Percentiles rank a stretch among this genome's conserved stretches.
phyloP scores from a whole-genome alignment of 2,113 vertebrate species.

The Gobio gobio region DNA sequence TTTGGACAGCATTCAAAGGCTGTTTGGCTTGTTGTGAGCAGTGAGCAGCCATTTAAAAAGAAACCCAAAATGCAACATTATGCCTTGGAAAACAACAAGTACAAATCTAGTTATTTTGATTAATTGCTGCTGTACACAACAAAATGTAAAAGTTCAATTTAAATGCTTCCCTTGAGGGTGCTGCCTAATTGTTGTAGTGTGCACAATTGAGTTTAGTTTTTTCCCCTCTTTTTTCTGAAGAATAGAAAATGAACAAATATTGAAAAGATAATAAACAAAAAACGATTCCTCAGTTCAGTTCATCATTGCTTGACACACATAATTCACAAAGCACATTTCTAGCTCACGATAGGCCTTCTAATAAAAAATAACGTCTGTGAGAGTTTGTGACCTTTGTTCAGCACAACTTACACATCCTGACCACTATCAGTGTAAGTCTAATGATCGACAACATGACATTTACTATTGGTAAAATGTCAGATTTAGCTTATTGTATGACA shows the following conservation, averaged over 20 bases:
- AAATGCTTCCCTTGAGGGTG: slow-evolving; percentile 20
- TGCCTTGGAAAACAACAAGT: neutral
- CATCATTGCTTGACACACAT: slow-evolving; percentile 6
- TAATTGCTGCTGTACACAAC: neutral
- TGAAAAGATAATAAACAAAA: slow-evolving; percentile 24
- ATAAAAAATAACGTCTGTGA: slow-evolving; percentile 34
- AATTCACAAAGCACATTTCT: neutral
- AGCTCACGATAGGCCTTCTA: neutral
- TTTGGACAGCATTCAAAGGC: neutral
- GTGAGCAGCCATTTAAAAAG: slow-evolving; percentile 4
- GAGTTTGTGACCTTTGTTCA: slow-evolving; percentile 52
- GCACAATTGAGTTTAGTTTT: neutral
- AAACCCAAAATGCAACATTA: slow-evolving; percentile 3
- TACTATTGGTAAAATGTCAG: slow-evolving; percentile 60
- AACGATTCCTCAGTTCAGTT: neutral
- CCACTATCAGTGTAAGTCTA: slow-evolving; percentile 51
- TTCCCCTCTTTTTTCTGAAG: slow-evolving; percentile 8
- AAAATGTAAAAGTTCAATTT: slow-evolving; percentile 28
- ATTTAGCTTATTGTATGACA: slow-evolving; percentile 51
- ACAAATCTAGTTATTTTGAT: slow-evolving; percentile 22
- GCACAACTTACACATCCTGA: slow-evolving; percentile 29
- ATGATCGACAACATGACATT: slow-evolving; percentile 57
- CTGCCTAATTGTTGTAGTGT: slow-evolving; percentile 23
- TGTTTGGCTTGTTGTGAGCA: neutral
- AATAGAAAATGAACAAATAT: slow-evolving; percentile 28